Conservation (phyloP, 2,113 vertebrate genomes). For the Platysternon megacephalum region DNA sequence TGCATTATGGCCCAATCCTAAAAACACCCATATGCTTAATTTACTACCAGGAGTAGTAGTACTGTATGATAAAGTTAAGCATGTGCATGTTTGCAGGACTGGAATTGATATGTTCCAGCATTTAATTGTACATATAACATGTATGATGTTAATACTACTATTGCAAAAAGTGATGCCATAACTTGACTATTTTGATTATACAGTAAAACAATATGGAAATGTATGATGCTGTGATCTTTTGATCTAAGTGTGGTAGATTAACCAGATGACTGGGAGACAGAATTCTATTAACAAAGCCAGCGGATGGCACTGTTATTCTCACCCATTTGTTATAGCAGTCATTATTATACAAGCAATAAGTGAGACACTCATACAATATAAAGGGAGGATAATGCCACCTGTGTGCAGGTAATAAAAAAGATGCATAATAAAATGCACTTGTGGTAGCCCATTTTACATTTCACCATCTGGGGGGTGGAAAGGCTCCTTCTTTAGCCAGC, state of each 20-base stretch:
- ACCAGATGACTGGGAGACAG: not conserved
- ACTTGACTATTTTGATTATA: not conserved
- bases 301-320: not conserved
- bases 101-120: not conserved
- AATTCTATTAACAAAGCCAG: not conserved
- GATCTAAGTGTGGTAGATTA: not conserved
- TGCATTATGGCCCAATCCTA: not conserved
- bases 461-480: too few relatives aligned
- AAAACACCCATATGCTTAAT: not conserved
- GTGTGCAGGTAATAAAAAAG: not conserved
- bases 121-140: not conserved
- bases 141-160: not conserved
- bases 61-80: not conserved
- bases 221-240: not conserved
- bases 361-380: not conserved
- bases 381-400: not conserved
- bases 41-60: not conserved
- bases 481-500: too few relatives aligned
- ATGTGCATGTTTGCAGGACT: not conserved
- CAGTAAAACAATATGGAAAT: not conserved
- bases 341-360: not conserved
- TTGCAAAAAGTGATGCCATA: not conserved
- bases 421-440: not conserved
- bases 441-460: not conserved
- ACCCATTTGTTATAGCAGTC: not conserved